These are phyloP conservation scores for Cavia aperea DNA, from an alignment of 2,113 vertebrate genomes.

Conservation along the genomic window DNA sequence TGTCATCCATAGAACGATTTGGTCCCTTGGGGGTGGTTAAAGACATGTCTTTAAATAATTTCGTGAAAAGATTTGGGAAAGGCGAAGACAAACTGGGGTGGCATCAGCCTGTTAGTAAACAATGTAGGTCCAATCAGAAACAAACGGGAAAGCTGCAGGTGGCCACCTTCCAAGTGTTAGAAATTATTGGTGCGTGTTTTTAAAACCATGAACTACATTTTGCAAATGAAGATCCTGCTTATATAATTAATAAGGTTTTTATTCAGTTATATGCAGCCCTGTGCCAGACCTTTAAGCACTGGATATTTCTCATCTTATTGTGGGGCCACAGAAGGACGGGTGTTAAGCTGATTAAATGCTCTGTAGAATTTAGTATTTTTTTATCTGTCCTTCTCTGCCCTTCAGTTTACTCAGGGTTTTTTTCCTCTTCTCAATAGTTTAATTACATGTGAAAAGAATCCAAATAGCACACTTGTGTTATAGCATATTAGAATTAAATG, in stretches of 20 bases:
- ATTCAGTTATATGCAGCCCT: constrained; percentile 67
- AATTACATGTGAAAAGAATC: constrained; percentile 76
- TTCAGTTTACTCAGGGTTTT: constrained; percentile 68
- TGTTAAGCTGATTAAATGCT: constrained; percentile 77
- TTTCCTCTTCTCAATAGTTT: constrained; percentile 70
- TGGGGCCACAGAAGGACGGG: constrained; percentile 68
- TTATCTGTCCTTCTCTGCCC: constrained; percentile 78
- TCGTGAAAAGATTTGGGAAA: constrained; percentile 37
- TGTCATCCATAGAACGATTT: constrained; percentile 31
- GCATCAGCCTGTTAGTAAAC: constrained; percentile 7
- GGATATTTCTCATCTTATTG: constrained; percentile 63
- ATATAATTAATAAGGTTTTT: constrained; percentile 73
- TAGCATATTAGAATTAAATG: constrained; percentile 75
- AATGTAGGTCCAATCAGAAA: constrained; percentile 41
- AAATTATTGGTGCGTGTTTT: constrained; percentile 32
- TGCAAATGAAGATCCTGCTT: constrained; percentile 49
- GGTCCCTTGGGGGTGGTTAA: constrained; percentile 32
- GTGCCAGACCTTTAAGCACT: constrained; percentile 70
- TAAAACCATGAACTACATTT: constrained; percentile 33
- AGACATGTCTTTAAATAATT: constrained; percentile 60
- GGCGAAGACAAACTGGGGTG: constrained; percentile 24
- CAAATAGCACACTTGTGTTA: constrained; percentile 72
- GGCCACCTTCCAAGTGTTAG: not conserved
- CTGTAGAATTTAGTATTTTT: constrained; percentile 73
- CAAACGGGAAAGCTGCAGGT: not conserved